Conservation (phyloP, 2,113 vertebrate genomes). For the Ondatra zibethicus region DNA sequence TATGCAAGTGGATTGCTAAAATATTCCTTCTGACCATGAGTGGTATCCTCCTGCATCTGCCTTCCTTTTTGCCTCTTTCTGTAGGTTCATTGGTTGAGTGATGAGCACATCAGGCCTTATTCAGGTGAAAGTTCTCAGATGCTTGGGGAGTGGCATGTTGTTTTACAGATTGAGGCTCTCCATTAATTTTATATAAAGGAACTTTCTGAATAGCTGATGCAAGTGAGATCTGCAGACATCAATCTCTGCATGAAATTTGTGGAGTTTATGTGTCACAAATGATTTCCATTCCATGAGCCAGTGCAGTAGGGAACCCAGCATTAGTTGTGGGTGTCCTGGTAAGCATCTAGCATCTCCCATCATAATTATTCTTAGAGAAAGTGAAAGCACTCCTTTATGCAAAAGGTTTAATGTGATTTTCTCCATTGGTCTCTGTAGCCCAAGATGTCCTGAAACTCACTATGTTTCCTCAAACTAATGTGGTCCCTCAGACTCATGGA, state of each 20-base stretch:
- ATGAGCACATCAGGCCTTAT: background rate
- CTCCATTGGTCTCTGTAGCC: background rate
- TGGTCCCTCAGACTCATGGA: background rate
- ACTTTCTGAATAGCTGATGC: background rate
- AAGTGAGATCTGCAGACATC: background rate
- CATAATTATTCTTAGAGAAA: background rate
- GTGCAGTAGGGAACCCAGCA: background rate
- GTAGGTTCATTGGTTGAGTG: background rate
- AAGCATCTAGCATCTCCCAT: background rate
- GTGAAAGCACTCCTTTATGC: background rate
- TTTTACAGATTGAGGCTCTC: background rate
- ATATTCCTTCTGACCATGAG: background rate
- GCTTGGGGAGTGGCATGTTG: accelerated
- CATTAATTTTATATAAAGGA: background rate
- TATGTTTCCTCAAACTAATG: background rate
- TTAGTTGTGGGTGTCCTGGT: background rate
- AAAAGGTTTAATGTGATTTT: background rate
- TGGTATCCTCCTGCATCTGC: background rate
- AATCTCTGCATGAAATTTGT: background rate
- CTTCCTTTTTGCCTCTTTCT: background rate
- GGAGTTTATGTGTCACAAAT: background rate
- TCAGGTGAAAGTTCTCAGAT: background rate
- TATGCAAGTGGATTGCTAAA: background rate
- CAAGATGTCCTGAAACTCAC: background rate
- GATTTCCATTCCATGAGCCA: background rate